Conservation (phyloP, 2,113 vertebrate species). For the Fregata magnificens region DNA sequence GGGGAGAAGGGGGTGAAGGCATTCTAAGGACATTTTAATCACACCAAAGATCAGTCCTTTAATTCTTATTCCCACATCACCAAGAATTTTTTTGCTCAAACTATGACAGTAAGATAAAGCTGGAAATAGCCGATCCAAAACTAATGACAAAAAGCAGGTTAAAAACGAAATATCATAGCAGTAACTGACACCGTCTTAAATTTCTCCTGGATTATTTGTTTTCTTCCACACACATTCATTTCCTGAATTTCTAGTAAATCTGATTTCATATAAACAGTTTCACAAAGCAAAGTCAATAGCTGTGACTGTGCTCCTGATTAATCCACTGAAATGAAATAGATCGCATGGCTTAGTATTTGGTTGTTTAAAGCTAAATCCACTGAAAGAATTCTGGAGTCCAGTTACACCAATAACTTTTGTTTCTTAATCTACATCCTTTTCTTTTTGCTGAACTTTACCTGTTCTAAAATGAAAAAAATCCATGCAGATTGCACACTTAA, state of each 20-base stretch:
- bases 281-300: conserved; percentile 51
- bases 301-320: conserved; percentile 53
- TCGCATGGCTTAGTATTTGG: conserved; percentile 1
- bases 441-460: conserved; percentile 29
- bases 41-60: background rate
- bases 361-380: conserved; percentile 46
- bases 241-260: conserved; percentile 53
- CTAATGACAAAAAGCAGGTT: background rate
- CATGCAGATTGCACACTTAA: background rate
- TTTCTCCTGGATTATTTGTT: conserved; percentile 48
- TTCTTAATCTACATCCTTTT: background rate
- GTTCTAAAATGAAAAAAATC: background rate
- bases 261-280: conserved; percentile 51
- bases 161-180: conserved; percentile 11
- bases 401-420: conserved; percentile 51
- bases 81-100: background rate
- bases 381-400: conserved; percentile 42
- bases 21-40: conserved; percentile 26
- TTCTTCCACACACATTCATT: conserved; percentile 59
- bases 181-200: conserved; percentile 37
- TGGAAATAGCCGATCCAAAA: background rate
- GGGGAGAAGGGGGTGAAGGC: background rate
- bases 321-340: conserved; percentile 48
- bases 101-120: background rate
- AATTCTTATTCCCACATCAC: conserved; percentile 21